Base-by-base conservation (phyloP, 1,140 invertebrate genomes). In the Sesamia nonagrioides region DNA sequence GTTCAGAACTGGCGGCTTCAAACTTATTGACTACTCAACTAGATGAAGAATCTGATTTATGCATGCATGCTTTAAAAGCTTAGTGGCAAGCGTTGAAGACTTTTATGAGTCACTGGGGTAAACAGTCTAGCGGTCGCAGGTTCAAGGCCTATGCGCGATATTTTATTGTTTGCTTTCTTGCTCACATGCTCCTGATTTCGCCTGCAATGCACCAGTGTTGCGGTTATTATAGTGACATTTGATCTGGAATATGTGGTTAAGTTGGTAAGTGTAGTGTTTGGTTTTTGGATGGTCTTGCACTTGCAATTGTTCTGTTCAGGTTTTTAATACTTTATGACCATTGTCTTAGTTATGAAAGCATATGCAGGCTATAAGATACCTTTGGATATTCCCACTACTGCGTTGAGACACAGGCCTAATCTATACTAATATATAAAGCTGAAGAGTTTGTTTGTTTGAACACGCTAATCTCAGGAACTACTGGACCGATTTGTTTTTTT, bases 141-240 rank as follows among this genome's bases (percentile, higher is more conserved):
- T 87, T 88, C 86, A 89, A 87, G 87, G 87, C 77, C 77, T 35
- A 42, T 33, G 63, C 50, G 27, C 56, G 15, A 42, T 48, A 45
- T 27, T 75, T 48, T 56, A 13, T 17, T 71, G 42, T 48, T 33
- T 52, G 56, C 27, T 15, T 60, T 35, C 27, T 60, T 60, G 21
- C 56, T 11, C 11, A 11, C 9, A 33, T 42, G 37, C 17, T 66
- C 52, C 52, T 13, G 35, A n/a, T 60, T 48, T 61, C 27, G 18
- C 13, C 56, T 48, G 56, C 72, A 75, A 17, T 61, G 72, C 56
- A 75, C 56, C 56, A 75, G n/a, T 58, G 3, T 45, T 71, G 48
- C 48, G 48, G 66, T 17, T 66, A n/a, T n/a, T n/a, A 13, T 5
- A 5, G 37, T 66, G n/a, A 13, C 11, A 45, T 45, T 5, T n/a